Evolutionary conservation across 2,888 invertebrate species (phyloP).

Genomic region (Trichogramma evanescens): DNA sequence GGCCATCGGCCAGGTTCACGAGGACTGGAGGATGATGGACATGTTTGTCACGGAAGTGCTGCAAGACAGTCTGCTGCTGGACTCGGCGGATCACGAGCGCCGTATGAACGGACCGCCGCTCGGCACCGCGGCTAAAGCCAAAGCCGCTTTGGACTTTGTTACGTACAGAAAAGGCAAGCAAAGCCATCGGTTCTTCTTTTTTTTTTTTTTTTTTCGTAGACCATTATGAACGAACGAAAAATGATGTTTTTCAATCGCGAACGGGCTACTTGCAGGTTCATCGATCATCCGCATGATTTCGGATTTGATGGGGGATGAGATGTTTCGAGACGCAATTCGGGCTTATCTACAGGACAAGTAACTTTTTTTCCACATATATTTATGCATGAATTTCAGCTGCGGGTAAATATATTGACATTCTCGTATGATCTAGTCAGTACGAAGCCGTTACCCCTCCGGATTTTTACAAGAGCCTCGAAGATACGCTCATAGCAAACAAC

Average conservation of each 20-base stretch:
- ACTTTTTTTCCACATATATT: not conserved
- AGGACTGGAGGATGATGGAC: constrained; percentile 50
- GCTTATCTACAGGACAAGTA: constrained; percentile 30
- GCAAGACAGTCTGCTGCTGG: constrained; percentile 44
- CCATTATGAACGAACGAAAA: not conserved
- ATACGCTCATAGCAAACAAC: not conserved
- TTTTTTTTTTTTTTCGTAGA: not conserved
- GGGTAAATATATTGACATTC: not conserved
- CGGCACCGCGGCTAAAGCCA: constrained; percentile 50
- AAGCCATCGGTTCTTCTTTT: not conserved
- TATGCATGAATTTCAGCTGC: not conserved
- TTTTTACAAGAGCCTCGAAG: constrained; percentile 12
- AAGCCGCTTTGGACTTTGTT: constrained; percentile 54
- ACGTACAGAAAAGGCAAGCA: constrained; percentile 57
- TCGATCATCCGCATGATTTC: constrained; percentile 33
- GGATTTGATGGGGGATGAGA: constrained; percentile 23
- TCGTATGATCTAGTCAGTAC: constrained; percentile 9
- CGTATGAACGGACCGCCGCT: constrained; percentile 53
- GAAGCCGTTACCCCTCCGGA: constrained; percentile 4
- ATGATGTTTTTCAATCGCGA: not conserved
- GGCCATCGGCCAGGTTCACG: constrained; percentile 31
- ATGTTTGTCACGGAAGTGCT: constrained; percentile 50
- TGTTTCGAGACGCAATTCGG: constrained; percentile 28
- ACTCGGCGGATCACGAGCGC: constrained; percentile 49
- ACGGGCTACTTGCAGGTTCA: constrained; percentile 23